A percentile compares a stretch with the other conserved stretches of the same genome.
These are phyloP conservation scores for Scaptomyza hsui DNA, from an alignment of 1,140 invertebrate genomes.

Conservation along the genomic window DNA sequence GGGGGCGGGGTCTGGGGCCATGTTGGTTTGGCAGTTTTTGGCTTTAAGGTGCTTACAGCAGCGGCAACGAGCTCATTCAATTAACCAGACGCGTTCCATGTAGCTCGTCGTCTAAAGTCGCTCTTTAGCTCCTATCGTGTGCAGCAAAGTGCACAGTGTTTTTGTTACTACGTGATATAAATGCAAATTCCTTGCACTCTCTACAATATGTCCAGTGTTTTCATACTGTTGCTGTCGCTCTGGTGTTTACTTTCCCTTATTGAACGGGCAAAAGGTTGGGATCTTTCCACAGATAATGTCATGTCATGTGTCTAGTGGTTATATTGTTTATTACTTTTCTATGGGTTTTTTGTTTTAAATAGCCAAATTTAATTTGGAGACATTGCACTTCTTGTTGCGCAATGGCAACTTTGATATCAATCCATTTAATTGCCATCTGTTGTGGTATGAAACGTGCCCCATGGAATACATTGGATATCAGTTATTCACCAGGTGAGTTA, in stretches of 20 bases:
- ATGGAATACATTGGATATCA: conserved; percentile 59
- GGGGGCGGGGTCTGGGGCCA: conserved; percentile 40
- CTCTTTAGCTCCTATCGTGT: conserved; percentile 11
- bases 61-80: conserved; percentile 51
- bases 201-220: conserved; percentile 25
- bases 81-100: conserved; percentile 64
- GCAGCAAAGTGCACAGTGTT: background rate
- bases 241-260: conserved; percentile 59
- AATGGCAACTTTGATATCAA: conserved; percentile 75
- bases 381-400: conserved; percentile 64
- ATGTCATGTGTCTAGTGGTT: conserved; percentile 26
- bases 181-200: conserved; percentile 34
- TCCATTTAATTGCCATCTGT: conserved; percentile 70
- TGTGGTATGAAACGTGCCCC: conserved; percentile 60
- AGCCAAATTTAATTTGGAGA: conserved; percentile 53
- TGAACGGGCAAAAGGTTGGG: conserved; percentile 48
- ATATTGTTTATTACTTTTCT: too few relatives aligned
- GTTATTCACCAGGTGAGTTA: conserved; percentile 68
- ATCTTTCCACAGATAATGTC: conserved; percentile 19
- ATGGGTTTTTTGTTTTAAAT: conserved; percentile 20
- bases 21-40: conserved; percentile 21
- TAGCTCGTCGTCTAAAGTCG: conserved; percentile 11
- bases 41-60: conserved; percentile 39
- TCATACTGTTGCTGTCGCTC: conserved; percentile 20
- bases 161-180: conserved; percentile 21